phyloP scores from a whole-genome alignment of 2,888 invertebrate genomes.

The Andrena camellia region DNA sequence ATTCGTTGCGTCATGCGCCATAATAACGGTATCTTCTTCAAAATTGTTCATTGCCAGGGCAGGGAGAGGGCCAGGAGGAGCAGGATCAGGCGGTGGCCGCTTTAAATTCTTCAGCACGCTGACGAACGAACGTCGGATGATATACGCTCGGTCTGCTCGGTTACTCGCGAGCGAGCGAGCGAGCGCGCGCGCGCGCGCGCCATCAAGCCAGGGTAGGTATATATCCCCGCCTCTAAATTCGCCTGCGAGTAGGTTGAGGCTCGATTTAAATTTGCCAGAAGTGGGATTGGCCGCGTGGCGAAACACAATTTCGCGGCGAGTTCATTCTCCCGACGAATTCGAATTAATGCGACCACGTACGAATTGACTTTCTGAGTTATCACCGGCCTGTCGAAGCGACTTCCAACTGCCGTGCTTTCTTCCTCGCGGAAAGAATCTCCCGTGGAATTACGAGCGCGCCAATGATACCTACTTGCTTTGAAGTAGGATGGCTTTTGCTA shows the following conservation, averaged over 20 bases:
- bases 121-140: slow-evolving; percentile 79
- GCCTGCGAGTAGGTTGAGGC: slow-evolving; percentile 71
- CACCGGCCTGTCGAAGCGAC: slow-evolving; percentile 44
- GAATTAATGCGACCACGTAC: slow-evolving; percentile 65
- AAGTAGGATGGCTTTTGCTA: background rate
- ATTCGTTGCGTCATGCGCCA: slow-evolving; percentile 82
- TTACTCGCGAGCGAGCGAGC: slow-evolving; percentile 29
- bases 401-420: slow-evolving; percentile 19
- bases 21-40: slow-evolving; percentile 81
- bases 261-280: slow-evolving; percentile 81
- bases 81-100: slow-evolving; percentile 55
- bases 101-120: slow-evolving; percentile 75
- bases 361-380: slow-evolving; percentile 69
- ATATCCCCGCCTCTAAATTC: slow-evolving; percentile 82
- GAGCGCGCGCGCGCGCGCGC: slow-evolving; percentile 45
- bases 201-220: slow-evolving; percentile 54
- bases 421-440: slow-evolving; percentile 37
- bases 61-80: slow-evolving; percentile 44
- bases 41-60: slow-evolving; percentile 74
- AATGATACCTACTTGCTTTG: slow-evolving; percentile 17
- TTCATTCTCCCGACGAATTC: slow-evolving; percentile 78
- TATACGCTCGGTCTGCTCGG: slow-evolving; percentile 63
- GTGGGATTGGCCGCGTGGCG: slow-evolving; percentile 81
- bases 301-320: slow-evolving; percentile 81
- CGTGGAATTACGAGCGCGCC: slow-evolving; percentile 17